These are phyloP conservation scores for Thalpophila matura DNA, from an alignment of 2,888 invertebrate species.

Conservation along the genomic window DNA sequence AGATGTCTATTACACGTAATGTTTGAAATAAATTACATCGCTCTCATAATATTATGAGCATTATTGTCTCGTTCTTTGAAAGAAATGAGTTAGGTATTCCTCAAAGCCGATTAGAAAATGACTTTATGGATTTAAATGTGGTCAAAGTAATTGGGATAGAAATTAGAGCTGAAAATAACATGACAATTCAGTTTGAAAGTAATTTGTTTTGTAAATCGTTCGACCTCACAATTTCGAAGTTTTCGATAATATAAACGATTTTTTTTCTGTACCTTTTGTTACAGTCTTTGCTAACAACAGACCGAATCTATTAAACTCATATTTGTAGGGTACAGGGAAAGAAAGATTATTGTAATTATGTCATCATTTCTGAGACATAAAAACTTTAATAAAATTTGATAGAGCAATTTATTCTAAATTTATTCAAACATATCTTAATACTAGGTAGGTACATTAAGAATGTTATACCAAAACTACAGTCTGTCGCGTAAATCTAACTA, in stretches of 20 bases:
- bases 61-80: background rate
- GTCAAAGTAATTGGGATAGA: constrained; percentile 3
- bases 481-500: too few relatives aligned
- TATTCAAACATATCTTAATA: too few relatives aligned
- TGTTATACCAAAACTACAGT: too few relatives aligned
- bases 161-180: constrained; percentile 20
- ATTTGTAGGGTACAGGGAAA: too few relatives aligned
- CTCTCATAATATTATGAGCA: constrained; percentile 10
- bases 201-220: constrained; percentile 8
- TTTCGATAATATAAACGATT: background rate
- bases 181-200: constrained; percentile 22
- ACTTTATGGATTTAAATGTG: constrained; percentile 12
- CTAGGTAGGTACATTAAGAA: too few relatives aligned
- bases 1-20: constrained; percentile 27
- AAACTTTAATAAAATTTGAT: too few relatives aligned
- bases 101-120: constrained; percentile 33
- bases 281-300: too few relatives aligned
- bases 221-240: background rate
- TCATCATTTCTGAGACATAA: too few relatives aligned
- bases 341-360: too few relatives aligned
- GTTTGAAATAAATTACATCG: constrained; percentile 21
- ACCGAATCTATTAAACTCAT: too few relatives aligned
- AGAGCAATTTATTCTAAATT: too few relatives aligned
- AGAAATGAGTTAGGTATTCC: constrained; percentile 29
- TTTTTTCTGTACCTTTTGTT: too few relatives aligned